Evolutionary conservation across 2,888 invertebrate species (phyloP).

Genomic region (Tenthredo mesomela): DNA sequence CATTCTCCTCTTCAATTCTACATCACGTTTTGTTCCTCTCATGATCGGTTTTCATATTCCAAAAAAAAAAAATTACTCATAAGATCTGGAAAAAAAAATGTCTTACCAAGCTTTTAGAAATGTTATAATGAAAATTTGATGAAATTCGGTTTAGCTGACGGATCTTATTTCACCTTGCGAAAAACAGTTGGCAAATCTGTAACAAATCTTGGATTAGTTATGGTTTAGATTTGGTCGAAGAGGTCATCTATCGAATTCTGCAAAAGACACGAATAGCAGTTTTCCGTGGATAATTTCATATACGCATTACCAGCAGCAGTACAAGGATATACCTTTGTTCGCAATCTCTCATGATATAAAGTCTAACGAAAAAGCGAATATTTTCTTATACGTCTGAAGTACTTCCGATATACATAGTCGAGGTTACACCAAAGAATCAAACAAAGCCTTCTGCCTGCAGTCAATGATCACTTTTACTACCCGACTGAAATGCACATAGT

Average conservation of each 20-base stretch:
- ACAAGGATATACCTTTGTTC: neutral
- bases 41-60: no score
- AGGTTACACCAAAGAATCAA: neutral
- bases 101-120: neutral
- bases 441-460: neutral
- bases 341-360: neutral
- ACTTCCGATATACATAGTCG: neutral
- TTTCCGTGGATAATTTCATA: neutral
- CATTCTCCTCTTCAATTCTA: no score
- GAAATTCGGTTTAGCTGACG: no score
- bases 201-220: conserved; percentile 18
- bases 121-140: no score
- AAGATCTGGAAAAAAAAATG: neutral
- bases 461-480: neutral
- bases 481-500: neutral
- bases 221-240: neutral
- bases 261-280: neutral
- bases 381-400: neutral
- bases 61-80: no score
- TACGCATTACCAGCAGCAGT: neutral
- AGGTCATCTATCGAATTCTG: neutral
- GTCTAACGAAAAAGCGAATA: neutral
- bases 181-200: no score
- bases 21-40: no score
- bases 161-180: no score